These are phyloP conservation scores for Tetrapedia diversipes DNA, from an alignment of 2,888 invertebrate species.

Conservation along the genomic window DNA sequence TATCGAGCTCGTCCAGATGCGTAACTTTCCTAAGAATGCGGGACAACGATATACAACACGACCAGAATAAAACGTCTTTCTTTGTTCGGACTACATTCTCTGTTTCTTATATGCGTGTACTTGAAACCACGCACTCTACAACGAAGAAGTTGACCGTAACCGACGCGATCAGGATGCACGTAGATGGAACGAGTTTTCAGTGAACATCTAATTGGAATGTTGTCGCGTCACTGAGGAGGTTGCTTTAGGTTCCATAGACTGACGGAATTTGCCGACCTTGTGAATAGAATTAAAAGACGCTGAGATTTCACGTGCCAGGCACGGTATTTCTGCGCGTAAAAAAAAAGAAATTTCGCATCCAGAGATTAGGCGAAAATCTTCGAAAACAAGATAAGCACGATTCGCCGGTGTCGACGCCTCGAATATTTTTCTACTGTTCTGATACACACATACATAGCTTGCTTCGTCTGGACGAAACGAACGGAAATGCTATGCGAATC, in stretches of 20 bases:
- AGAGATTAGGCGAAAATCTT: slow-evolving; percentile 16
- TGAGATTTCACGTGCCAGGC: not conserved
- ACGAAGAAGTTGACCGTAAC: slow-evolving; percentile 35
- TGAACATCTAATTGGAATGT: slow-evolving; percentile 56
- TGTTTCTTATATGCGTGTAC: slow-evolving; percentile 5
- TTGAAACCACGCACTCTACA: slow-evolving; percentile 9
- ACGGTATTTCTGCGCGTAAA: not conserved
- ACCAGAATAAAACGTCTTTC: slow-evolving; percentile 47
- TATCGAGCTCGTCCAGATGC: slow-evolving; percentile 10
- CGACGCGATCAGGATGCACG: slow-evolving; percentile 44
- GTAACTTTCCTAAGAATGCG: slow-evolving; percentile 63
- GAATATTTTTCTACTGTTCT: slow-evolving; percentile 10
- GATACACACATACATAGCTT: slow-evolving; percentile 9
- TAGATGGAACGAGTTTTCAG: slow-evolving; percentile 50
- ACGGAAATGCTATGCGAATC: slow-evolving; percentile 72
- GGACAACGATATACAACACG: slow-evolving; percentile 46
- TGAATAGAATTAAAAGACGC: not conserved
- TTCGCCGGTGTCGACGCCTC: not conserved
- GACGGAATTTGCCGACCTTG: not conserved
- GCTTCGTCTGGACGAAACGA: slow-evolving; percentile 55
- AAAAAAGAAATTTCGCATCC: not conserved
- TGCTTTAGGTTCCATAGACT: not conserved
- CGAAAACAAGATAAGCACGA: slow-evolving; percentile 30
- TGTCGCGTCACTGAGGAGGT: slow-evolving; percentile 28
- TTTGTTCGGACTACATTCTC: slow-evolving; percentile 33